phyloP scores from a whole-genome alignment of 1,140 invertebrate genomes.

The Drosophila sproati region DNA sequence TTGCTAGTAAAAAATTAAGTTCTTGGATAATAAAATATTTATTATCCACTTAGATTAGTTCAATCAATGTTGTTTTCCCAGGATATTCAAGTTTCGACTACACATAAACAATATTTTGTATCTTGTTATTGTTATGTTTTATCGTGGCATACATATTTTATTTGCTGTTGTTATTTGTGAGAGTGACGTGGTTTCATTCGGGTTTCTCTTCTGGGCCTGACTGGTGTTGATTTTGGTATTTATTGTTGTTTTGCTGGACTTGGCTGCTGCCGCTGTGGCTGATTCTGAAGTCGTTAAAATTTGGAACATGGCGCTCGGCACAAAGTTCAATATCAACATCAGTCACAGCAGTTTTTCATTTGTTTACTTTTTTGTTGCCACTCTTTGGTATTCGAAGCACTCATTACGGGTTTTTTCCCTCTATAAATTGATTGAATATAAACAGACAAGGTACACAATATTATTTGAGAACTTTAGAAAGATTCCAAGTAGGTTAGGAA shows the following conservation, averaged over 20 bases:
- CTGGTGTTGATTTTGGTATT: slow-evolving; percentile 57
- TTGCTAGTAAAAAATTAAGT: background rate
- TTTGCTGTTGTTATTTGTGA: slow-evolving; percentile 36
- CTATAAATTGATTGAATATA: background rate
- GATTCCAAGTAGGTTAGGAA: too few relatives aligned
- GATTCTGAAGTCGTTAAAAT: slow-evolving; percentile 60
- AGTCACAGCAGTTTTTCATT: slow-evolving; percentile 24
- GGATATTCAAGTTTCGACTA: slow-evolving; percentile 11
- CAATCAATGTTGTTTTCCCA: background rate
- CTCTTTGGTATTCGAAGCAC: background rate
- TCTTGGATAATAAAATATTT: background rate
- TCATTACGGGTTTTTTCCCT: background rate
- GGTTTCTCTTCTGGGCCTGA: slow-evolving; percentile 9
- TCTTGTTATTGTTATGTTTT: slow-evolving; percentile 57
- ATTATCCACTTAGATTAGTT: background rate
- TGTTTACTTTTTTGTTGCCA: background rate
- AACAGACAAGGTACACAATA: background rate
- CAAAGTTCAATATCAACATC: slow-evolving; percentile 46
- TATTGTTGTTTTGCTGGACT: slow-evolving; percentile 35
- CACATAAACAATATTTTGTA: background rate
- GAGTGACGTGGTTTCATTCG: slow-evolving; percentile 1
- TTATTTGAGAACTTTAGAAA: background rate
- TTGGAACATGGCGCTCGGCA: slow-evolving; percentile 44
- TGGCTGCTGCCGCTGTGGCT: background rate
- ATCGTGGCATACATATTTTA: slow-evolving; percentile 50